phyloP scores from a whole-genome alignment of 2,113 vertebrate genomes.

The Procavia capensis region DNA sequence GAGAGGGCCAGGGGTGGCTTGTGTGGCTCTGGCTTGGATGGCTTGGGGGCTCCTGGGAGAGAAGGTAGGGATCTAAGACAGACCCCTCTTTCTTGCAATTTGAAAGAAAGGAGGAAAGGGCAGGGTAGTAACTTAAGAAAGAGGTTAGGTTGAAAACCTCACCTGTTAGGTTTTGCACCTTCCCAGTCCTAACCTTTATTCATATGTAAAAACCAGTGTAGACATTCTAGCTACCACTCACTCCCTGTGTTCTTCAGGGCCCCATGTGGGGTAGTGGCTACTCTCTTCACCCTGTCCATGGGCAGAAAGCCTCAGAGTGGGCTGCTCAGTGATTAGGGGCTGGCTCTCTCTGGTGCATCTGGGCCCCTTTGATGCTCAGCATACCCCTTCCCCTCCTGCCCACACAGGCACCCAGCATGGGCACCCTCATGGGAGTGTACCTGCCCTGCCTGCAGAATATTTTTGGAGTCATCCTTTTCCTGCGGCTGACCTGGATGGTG shows the following conservation, averaged over 20 bases:
- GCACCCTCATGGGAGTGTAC: slow-evolving; percentile 99
- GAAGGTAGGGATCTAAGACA: not conserved
- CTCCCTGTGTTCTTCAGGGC: not conserved
- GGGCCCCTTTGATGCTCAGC: slow-evolving; percentile 18
- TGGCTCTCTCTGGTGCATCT: not conserved
- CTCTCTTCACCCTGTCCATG: not conserved
- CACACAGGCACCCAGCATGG: slow-evolving; percentile 96
- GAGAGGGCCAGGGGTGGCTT: not conserved
- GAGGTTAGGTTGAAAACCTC: not conserved
- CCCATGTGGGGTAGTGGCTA: not conserved
- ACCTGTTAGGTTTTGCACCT: not conserved
- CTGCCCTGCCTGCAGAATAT: slow-evolving; percentile 99
- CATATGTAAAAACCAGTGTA: not conserved
- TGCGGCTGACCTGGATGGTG: slow-evolving; percentile 98
- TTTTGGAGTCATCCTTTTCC: slow-evolving; percentile 98
- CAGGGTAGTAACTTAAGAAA: not conserved
- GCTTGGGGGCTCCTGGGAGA: not conserved
- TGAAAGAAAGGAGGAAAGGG: not conserved
- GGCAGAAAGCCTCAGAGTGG: not conserved
- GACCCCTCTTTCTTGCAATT: not conserved
- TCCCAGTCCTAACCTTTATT: not conserved
- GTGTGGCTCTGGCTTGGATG: not conserved
- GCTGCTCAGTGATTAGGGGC: not conserved
- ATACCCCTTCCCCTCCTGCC: not conserved
- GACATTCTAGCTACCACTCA: not conserved